Conservation (phyloP, 53 echinoderm and acorn worm genomes). For the Echinarachnius parma region DNA sequence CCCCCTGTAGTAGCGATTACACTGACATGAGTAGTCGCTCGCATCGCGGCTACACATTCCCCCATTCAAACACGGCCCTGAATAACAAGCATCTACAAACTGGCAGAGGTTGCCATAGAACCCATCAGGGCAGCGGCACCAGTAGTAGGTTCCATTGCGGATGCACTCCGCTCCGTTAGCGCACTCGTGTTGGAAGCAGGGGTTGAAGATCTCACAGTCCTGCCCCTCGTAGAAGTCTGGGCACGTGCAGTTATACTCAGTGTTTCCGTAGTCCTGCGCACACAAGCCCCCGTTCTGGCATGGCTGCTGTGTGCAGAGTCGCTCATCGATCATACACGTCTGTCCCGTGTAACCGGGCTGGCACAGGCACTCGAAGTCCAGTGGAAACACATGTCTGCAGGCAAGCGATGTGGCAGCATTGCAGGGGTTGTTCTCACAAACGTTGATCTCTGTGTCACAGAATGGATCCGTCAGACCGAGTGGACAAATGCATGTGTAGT, state of each 20-base stretch:
- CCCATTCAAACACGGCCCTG: conserved; percentile 65
- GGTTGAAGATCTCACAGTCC: conserved; percentile 77
- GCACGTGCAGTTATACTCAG: conserved; percentile 71
- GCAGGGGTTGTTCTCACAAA: conserved; percentile 75
- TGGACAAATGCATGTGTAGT: conserved; percentile 87
- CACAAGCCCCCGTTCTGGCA: conserved; percentile 83
- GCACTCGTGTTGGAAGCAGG: conserved; percentile 78
- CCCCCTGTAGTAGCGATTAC: conserved; percentile 73
- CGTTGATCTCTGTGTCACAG: conserved; percentile 73
- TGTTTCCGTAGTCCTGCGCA: conserved; percentile 61
- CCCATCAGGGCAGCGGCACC: conserved; percentile 54
- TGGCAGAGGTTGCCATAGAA: conserved; percentile 73
- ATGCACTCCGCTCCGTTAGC: conserved; percentile 63
- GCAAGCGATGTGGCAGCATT: conserved; percentile 38
- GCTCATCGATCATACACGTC: conserved; percentile 70
- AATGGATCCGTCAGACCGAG: conserved; percentile 59
- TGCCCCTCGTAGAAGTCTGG: conserved; percentile 83
- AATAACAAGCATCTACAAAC: conserved; percentile 63
- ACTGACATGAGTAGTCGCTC: conserved; percentile 56
- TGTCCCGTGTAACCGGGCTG: conserved; percentile 78
- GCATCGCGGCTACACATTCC: conserved; percentile 52
- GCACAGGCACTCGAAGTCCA: conserved; percentile 78
- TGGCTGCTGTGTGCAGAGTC: conserved; percentile 73
- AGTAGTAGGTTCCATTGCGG: conserved; percentile 60
- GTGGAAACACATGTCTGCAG: conserved; percentile 71